A percentile compares a stretch with the other conserved stretches of the same genome.
Conservation (phyloP, 2,113 vertebrate genomes). For the Maccullochella peelii region DNA sequence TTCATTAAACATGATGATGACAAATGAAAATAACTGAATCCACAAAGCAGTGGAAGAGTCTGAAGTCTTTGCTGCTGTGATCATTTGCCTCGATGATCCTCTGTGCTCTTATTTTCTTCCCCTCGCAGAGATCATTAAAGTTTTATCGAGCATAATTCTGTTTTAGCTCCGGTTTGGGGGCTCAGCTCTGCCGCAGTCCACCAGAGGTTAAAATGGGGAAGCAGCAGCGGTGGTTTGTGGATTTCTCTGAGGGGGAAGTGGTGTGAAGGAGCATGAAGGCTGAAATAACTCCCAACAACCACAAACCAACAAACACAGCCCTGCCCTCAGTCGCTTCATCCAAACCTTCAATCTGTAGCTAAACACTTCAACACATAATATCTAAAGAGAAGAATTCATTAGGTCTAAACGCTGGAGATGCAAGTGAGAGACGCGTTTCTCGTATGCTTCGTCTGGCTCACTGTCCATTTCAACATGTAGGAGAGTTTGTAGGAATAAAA, state of each 20-base stretch:
- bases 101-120: not conserved
- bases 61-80: not conserved
- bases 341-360: not conserved
- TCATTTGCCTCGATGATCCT: not conserved
- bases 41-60: not conserved
- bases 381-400: not conserved
- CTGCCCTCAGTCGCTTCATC: not conserved
- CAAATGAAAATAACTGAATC: not conserved
- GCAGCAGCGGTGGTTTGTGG: not conserved
- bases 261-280: not conserved
- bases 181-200: not conserved
- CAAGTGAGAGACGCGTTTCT: too few species aligned
- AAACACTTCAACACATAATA: not conserved
- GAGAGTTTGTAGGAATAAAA: too few species aligned
- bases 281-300: not conserved
- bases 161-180: not conserved
- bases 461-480: too few species aligned
- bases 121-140: slow-evolving; percentile 6
- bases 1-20: slow-evolving; percentile 11
- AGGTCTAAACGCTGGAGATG: too few species aligned
- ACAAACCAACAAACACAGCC: not conserved
- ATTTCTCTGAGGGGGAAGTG: slow-evolving; percentile 4
- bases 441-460: too few species aligned
- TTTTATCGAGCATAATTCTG: not conserved
- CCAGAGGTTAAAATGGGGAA: not conserved